Percentiles rank a stretch among this genome's conserved stretches.
Conservation (phyloP, 2,888 invertebrate species). For the Sycophila texana region DNA sequence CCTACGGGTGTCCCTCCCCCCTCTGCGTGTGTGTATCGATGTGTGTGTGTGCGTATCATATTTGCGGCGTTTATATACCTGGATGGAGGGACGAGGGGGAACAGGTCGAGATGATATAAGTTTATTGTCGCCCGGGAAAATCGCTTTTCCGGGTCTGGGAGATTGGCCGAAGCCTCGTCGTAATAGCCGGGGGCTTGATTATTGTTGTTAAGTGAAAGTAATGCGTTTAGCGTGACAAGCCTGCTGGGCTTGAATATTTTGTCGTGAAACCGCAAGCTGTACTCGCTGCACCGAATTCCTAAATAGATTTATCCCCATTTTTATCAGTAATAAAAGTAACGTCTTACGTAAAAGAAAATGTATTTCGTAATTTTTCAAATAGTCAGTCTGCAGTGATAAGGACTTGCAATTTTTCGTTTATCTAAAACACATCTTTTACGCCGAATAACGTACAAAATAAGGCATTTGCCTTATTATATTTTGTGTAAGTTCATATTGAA, state of each 20-base stretch:
- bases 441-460: no score
- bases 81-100: background rate
- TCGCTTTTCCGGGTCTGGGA: constrained; percentile 17
- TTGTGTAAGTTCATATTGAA: no score
- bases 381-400: no score
- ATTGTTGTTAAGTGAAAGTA: constrained; percentile 1
- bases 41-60: background rate
- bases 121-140: constrained; percentile 7
- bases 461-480: no score
- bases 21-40: background rate
- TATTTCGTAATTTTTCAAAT: no score
- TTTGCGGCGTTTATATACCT: constrained; percentile 6
- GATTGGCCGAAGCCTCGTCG: background rate
- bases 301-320: background rate
- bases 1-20: background rate
- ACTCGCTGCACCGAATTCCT: background rate
- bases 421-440: no score
- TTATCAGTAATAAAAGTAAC: no score
- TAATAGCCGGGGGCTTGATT: background rate
- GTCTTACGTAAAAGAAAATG: no score
- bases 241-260: background rate
- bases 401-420: no score
- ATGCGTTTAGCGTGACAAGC: background rate
- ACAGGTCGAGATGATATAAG: background rate
- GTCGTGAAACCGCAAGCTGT: background rate